Evolutionary conservation across 2,113 vertebrate species (phyloP).

Genomic region (Lepisosteus osseus): DNA sequence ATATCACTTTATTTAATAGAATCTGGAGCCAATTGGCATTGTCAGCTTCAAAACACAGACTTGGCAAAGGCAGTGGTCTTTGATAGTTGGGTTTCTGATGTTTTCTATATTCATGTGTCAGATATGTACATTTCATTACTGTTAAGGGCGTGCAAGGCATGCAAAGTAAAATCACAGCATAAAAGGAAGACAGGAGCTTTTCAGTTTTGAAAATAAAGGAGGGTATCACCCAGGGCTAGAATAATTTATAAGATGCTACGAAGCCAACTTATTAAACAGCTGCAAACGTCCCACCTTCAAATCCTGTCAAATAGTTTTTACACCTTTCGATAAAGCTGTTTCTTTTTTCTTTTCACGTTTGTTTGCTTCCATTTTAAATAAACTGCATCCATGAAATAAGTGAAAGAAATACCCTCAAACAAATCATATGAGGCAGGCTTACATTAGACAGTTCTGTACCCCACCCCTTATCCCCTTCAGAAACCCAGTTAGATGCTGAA

Average conservation of each 20-base stretch:
- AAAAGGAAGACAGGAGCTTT: constrained; percentile 18
- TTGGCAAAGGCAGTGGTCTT: background rate
- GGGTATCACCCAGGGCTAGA: constrained; percentile 2
- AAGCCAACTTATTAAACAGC: constrained; percentile 7
- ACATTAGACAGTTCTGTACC: background rate
- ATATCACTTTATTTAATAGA: constrained; percentile 13
- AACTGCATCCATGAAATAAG: background rate
- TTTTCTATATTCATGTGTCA: background rate
- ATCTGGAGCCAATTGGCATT: constrained; percentile 15
- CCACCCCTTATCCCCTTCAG: background rate
- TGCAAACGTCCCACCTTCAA: background rate
- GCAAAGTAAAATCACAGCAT: constrained; percentile 11
- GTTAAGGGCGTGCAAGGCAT: background rate
- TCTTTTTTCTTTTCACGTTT: background rate
- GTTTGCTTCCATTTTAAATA: background rate
- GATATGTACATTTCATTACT: constrained; percentile 8
- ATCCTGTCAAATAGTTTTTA: constrained; percentile 15
- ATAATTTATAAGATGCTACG: constrained; percentile 11
- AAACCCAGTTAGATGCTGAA: too few relatives aligned
- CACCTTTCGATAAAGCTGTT: constrained; percentile 5
- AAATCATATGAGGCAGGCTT: constrained; percentile 1
- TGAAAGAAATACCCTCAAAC: too few relatives aligned
- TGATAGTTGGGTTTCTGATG: constrained; percentile 7
- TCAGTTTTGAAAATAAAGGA: constrained; percentile 23
- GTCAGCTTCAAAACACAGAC: background rate